phyloP scores from a whole-genome alignment of 1,140 invertebrate species.

The Ylistrum balloti region DNA sequence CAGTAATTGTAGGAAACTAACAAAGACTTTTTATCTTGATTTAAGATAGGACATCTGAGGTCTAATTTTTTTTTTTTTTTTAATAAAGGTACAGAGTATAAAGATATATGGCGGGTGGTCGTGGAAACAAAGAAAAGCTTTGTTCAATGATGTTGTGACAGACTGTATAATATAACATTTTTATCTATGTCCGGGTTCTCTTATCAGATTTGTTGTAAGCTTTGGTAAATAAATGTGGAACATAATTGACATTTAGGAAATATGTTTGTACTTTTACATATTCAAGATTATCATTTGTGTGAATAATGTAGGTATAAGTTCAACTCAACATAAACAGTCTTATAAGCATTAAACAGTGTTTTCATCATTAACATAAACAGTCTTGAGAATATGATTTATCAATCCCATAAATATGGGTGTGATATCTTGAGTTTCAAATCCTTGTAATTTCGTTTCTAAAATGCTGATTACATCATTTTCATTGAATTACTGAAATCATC shows the following conservation, averaged over 20 bases:
- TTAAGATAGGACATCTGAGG: neutral
- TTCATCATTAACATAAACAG: too few species aligned
- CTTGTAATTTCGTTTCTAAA: too few species aligned
- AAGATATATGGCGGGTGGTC: neutral
- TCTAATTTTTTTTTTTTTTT: neutral
- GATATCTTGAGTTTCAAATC: too few species aligned
- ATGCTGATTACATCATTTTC: too few species aligned
- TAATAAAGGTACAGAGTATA: neutral
- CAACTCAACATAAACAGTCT: too few species aligned
- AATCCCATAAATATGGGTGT: too few species aligned
- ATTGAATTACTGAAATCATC: too few species aligned
- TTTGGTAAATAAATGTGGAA: neutral
- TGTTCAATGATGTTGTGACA: neutral
- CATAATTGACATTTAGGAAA: slow-evolving; percentile 27
- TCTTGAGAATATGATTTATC: too few species aligned
- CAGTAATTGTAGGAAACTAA: neutral
- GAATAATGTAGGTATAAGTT: neutral
- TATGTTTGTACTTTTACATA: neutral
- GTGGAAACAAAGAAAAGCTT: neutral
- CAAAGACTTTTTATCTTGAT: slow-evolving; percentile 33
- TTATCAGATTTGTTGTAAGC: neutral
- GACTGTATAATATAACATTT: neutral
- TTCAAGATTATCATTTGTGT: neutral
- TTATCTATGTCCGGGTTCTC: neutral
- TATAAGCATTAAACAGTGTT: too few species aligned